Base-by-base conservation (phyloP, 2,113 vertebrate genomes). In the Collichthys lucidus region DNA sequence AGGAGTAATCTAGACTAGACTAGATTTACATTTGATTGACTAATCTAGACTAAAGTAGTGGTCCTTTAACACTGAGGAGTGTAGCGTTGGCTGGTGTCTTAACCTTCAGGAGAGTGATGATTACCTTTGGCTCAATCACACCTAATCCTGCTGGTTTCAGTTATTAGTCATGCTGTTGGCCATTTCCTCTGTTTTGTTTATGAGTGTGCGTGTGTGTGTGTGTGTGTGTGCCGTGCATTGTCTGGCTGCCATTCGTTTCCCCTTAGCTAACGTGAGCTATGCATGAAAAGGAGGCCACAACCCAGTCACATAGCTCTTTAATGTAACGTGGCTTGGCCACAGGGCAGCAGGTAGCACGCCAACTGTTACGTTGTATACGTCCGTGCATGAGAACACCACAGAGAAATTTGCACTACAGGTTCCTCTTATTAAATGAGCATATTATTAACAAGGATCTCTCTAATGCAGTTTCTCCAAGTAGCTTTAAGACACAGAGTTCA, bases 301-400 rank as follows among this genome's bases (percentile, higher is more conserved):
- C 55, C 26, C 50, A 50, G 47, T 82, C 78, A 26, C 73, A 80
- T 26, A 80, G 46, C 59, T 55, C 55, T 84, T 66, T 69, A 84
- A 81, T 64, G 62, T 73, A 14, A 76, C 50, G 47, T 50, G 74
- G 0, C 40, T 83, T 59, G 63, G 74, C 67, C 67, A 50, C 75
- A 42, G 47, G 52, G 77, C 35, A 59, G 74, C 0, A 0, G 46
- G 22, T 8, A 10, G 50, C 31, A 65, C 46, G 63, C 4, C 77
- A 87, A 50, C 66, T 44, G 49, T 42, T 62, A 29, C 16, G 35
- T 40, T 40, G 35, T 40, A 40, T 40, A 40, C 35, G 35, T 40
- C 35, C 56, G 44, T 52, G 12, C 17, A 40, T 49, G 20, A 17
- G 52, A 22, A 61, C 31, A 67, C 31, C 2, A 11, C 24, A 11